Evolutionary conservation across 2,797 vertebrate genomes (phyloP).

Genomic region (Eulemur coronatus): DNA sequence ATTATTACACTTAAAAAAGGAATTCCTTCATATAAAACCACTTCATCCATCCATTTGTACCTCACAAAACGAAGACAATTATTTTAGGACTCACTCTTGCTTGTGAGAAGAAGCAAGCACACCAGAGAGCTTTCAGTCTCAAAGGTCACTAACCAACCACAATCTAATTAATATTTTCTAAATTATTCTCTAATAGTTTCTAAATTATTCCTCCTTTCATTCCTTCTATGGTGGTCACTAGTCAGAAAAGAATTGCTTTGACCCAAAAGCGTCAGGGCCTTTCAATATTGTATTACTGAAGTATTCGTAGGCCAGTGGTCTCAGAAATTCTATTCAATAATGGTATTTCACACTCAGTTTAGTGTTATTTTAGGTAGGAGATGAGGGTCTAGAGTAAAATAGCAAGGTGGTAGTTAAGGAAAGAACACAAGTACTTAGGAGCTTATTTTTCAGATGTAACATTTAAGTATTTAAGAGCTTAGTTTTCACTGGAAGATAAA

Average conservation of each 20-base stretch:
- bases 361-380: background rate
- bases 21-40: conserved; percentile 1
- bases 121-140: background rate
- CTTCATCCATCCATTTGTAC: background rate
- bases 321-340: background rate
- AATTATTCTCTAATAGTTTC: background rate
- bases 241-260: conserved; percentile 9
- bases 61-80: background rate
- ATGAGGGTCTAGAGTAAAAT: background rate
- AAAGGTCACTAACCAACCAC: background rate
- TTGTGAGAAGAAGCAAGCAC: background rate
- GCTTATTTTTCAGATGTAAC: background rate
- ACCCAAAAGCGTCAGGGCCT: background rate
- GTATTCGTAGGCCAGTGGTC: background rate
- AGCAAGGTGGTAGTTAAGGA: background rate
- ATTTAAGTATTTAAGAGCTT: background rate
- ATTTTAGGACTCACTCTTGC: background rate
- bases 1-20: background rate
- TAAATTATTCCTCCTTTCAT: background rate
- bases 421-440: background rate
- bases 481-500: background rate
- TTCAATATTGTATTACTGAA: background rate
- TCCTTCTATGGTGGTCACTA: background rate
- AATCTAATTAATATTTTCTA: background rate
- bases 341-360: background rate